These are phyloP conservation scores for Sylvietta virens DNA, from an alignment of 2,113 vertebrate species.

Conservation along the genomic window DNA sequence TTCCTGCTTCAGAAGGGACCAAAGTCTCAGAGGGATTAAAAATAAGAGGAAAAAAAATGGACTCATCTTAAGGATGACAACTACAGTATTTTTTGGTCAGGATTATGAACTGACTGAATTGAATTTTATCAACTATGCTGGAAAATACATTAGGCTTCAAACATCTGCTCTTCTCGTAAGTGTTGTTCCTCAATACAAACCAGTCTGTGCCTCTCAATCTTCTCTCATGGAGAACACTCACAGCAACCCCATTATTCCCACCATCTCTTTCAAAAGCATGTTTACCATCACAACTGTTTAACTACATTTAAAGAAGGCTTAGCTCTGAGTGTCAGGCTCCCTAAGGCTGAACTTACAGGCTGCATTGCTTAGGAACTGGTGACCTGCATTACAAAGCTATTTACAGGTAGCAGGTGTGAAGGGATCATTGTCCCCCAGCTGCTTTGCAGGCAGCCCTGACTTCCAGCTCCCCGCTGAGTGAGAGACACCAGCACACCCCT, in stretches of 20 bases:
- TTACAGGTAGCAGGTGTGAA: background rate
- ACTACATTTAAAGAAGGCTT: background rate
- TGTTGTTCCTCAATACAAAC: fast-evolving
- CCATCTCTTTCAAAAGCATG: background rate
- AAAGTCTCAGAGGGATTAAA: background rate
- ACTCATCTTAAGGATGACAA: background rate
- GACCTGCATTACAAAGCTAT: background rate
- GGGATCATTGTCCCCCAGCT: fast-evolving
- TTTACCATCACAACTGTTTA: background rate
- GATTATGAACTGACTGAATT: background rate
- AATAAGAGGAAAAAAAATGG: background rate
- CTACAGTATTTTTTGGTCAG: background rate
- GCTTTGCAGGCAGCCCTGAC: background rate
- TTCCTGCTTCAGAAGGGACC: background rate
- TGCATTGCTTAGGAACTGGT: background rate
- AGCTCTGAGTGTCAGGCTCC: background rate
- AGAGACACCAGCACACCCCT: background rate
- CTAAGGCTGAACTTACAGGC: background rate
- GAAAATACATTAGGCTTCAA: conserved; percentile 7
- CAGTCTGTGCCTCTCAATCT: background rate
- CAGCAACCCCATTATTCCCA: background rate
- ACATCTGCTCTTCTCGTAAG: background rate
- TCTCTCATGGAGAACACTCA: background rate
- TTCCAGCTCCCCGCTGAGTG: background rate
- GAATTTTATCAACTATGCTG: background rate